phyloP scores from a whole-genome alignment of 1,140 invertebrate genomes.

The Heterodera carotae region DNA sequence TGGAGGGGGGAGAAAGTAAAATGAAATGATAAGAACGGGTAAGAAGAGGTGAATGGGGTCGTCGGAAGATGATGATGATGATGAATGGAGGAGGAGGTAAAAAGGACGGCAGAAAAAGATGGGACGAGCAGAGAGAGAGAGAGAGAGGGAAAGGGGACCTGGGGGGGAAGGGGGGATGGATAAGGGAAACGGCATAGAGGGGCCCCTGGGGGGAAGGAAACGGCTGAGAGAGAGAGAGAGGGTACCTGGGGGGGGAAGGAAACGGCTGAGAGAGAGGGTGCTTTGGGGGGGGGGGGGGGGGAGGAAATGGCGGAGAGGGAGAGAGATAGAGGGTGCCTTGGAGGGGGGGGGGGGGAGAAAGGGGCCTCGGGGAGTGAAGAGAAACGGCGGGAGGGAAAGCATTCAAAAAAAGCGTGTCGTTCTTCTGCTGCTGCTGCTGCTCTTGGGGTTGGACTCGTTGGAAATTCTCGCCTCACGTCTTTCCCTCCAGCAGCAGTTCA shows the following conservation, averaged over 20 bases:
- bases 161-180: not conserved
- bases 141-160: not conserved
- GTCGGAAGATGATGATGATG: not conserved
- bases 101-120: not conserved
- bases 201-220: too few relatives aligned
- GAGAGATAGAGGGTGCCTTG: too few relatives aligned
- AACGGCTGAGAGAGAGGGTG: not conserved
- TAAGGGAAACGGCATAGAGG: not conserved
- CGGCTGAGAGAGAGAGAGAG: conserved; percentile 4
- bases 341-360: too few relatives aligned
- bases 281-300: not conserved
- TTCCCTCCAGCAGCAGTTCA: too few relatives aligned
- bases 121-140: not conserved
- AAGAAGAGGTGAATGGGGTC: not conserved
- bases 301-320: not conserved
- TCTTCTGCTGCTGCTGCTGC: too few relatives aligned
- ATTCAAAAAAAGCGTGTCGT: too few relatives aligned
- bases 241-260: not conserved
- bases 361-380: too few relatives aligned
- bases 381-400: too few relatives aligned
- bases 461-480: too few relatives aligned
- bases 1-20: not conserved
- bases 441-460: too few relatives aligned
- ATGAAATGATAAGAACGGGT: not conserved
- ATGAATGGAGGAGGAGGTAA: not conserved